Evolutionary conservation across 2,888 invertebrate species (phyloP), one percentile per base, ranked within the genome.

Genomic region (Pyrocoelia pectoralis): DNA sequence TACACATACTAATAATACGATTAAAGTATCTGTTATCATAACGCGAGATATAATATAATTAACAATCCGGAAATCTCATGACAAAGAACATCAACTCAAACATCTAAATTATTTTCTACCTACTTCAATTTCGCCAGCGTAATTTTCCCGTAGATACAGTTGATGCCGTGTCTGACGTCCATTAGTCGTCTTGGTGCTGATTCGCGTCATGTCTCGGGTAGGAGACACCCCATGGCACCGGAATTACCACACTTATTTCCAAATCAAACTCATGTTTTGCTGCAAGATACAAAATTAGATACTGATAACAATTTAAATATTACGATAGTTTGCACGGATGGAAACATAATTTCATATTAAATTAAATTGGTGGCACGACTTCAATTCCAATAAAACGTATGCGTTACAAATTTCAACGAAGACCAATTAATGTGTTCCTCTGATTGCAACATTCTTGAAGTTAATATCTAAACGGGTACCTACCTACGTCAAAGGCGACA

Each of bases 141-240:
- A 78, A 78, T 79, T 79, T 78, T 76, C 77, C 74, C 72, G 75
- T 74, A 71, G 69, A 73, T 67, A 65, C 67, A 61, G 60, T 68
- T 70, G 68, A 65, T 78, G 72, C 72, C 80, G 78, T 79, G 80
- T 70, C 72, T 70, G 68, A 72, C 59, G 72, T 66, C 75, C 76
- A 77, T 80, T 77, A 78, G 73, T 70, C 71, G 67, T 65, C 68
- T 72, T 68, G 65, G 66, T 69, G 66, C 68, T 68, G 66, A 57
- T 62, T 60, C 66, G 60, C 66, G 63, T 69, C 66, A 60, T 69
- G 65, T 69, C 65, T 68, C 72, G 70, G 70, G 75, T 74, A 75
- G 75, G 79, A 79, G 79, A 80, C 80, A 80, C 80, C 80, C 79
- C 77, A 71, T 79, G 80, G 79, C 79, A 80, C 80, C 78, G 77